Percentiles rank a stretch among this genome's conserved stretches.
These are phyloP conservation scores for Ciconia maguari DNA, from an alignment of 2,113 vertebrate species.

Conservation along the genomic window DNA sequence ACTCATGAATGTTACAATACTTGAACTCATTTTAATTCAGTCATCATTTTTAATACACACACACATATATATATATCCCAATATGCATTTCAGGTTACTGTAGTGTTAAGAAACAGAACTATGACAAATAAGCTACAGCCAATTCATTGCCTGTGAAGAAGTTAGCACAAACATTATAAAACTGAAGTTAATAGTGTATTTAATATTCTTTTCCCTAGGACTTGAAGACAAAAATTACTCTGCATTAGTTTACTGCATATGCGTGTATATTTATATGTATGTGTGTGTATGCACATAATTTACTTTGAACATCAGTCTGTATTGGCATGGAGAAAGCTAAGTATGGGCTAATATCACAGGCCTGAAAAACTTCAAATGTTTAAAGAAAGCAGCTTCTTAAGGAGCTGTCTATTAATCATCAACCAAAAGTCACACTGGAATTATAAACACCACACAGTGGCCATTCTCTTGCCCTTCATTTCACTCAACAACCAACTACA, in stretches of 20 bases:
- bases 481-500: constrained; percentile 53
- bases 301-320: neutral
- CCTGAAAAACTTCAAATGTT: neutral
- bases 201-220: neutral
- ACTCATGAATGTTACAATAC: neutral
- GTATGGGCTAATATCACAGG: neutral
- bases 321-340: neutral
- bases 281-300: neutral
- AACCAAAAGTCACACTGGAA: neutral
- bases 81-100: neutral
- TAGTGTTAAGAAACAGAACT: neutral
- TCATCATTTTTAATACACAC: neutral
- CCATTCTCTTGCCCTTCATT: constrained; percentile 35
- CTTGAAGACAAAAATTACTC: neutral
- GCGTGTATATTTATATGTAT: neutral
- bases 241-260: neutral
- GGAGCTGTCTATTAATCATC: neutral
- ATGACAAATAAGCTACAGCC: neutral
- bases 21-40: neutral
- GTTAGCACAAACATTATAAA: neutral
- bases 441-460: constrained; percentile 4
- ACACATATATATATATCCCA: neutral
- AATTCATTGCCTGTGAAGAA: neutral
- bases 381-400: neutral
- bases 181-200: neutral